Evolutionary conservation across 2,113 vertebrate species (phyloP).

Genomic region (Actinemys pallida): DNA sequence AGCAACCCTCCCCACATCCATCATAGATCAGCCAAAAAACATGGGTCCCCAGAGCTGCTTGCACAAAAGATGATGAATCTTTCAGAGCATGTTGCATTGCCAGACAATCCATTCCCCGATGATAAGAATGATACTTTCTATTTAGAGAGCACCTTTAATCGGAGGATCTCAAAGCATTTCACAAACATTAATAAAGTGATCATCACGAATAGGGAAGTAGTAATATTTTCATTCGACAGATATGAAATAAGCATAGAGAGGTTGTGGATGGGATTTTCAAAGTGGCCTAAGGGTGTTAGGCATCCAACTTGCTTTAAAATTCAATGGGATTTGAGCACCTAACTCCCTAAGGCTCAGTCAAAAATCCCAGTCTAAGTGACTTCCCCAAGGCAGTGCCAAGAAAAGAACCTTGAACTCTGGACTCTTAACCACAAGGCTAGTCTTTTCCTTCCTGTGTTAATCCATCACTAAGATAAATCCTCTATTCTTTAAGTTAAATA

Average conservation of each 20-base stretch:
- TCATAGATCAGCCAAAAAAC: background rate
- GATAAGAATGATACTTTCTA: background rate
- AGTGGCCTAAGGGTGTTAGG: background rate
- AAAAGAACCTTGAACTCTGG: background rate
- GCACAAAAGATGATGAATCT: background rate
- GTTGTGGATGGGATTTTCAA: background rate
- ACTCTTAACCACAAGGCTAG: background rate
- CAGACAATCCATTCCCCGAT: background rate
- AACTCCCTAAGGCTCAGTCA: background rate
- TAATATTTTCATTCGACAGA: background rate
- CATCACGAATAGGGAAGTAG: background rate
- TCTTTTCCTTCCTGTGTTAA: background rate
- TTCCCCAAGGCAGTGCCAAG: background rate
- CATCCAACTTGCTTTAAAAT: background rate
- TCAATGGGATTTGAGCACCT: background rate
- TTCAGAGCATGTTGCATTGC: background rate
- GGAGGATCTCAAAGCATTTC: background rate
- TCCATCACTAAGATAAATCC: background rate
- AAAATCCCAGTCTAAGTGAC: background rate
- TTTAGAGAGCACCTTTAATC: background rate
- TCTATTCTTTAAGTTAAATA: background rate
- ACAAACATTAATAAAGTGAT: background rate
- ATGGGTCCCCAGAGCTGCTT: background rate
- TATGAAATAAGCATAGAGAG: background rate
- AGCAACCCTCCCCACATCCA: background rate